Evolutionary conservation across 2,797 vertebrate species (phyloP), one percentile per base, ranked within the genome.

Genomic region (Telmatherina bonti): DNA sequence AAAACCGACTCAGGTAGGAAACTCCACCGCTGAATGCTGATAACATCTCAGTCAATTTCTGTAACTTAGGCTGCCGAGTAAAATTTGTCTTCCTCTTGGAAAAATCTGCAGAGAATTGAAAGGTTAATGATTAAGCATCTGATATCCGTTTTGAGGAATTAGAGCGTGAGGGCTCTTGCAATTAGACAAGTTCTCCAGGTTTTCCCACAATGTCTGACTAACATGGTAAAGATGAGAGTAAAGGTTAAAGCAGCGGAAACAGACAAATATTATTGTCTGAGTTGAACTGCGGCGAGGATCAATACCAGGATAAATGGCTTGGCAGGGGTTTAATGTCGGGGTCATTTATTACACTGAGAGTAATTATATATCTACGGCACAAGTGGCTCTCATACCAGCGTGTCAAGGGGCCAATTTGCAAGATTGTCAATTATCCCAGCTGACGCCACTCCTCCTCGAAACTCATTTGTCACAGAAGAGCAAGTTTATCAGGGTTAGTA

Each of bases 1-100:
- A 99, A 99, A 72, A 91, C 96, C 0, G 97, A 99, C 77, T 93
- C 97, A 24, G 97, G 98, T 99, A 92, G 77, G 64, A 72, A 76
- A 52, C 52, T 4, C 12, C 0, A 27, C 29, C 3, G 30, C 61
- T 7, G 3, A 66, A 66, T 35, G 22, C 11, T 26, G 62, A 51
- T 47, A 27, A 59, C n/a, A 33, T 65, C 62, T 77, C 57, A 26
- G 20, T 79, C 35, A 20, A 62, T 33, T 51, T 64, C 47, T 64
- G 67, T 53, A 67, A 22, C 52, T 29, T 16, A 27, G 67, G 73
- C 62, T 38, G 56, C 75, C 13, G 35, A 69, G 70, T 45, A 16
- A 20, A 72, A 65, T 73, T 67, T 57, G 59, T 79, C 78, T 75
- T 66, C 69, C 27, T 49, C 30, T 35, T 13, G 13, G 69, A 68